Evolutionary conservation across 2,888 invertebrate species (phyloP).

Genomic region (Sceliomorpha sp.): DNA sequence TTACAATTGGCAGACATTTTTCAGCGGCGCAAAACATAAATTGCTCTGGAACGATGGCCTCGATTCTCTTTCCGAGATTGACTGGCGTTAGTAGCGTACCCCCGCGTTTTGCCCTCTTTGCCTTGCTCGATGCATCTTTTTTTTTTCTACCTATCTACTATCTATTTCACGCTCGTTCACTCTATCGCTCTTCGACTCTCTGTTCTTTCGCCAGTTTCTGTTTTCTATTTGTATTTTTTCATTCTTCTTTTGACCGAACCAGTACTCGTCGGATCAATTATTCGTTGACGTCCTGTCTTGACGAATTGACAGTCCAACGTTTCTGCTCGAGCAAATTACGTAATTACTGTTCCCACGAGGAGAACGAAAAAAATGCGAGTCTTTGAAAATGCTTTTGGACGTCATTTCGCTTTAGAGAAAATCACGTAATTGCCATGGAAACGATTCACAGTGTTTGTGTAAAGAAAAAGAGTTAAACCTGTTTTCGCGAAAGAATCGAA

Average conservation of each 20-base stretch:
- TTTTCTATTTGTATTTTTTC: conserved; percentile 21
- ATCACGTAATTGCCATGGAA: too few species aligned
- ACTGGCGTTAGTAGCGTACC: conserved; percentile 51
- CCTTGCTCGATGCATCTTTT: conserved; percentile 19
- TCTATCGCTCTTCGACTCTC: conserved; percentile 25
- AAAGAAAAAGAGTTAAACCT: too few species aligned
- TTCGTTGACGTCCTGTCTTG: conserved; percentile 16
- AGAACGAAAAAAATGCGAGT: not conserved
- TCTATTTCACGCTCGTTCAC: conserved; percentile 27
- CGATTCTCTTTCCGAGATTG: conserved; percentile 63
- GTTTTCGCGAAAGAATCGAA: too few species aligned
- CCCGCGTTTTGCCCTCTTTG: conserved; percentile 16
- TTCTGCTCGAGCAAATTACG: not conserved
- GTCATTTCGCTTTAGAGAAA: too few species aligned
- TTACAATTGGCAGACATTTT: conserved; percentile 56
- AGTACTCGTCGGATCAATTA: conserved; percentile 6
- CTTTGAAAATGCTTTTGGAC: too few species aligned
- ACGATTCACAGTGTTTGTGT: too few species aligned
- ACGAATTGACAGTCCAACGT: conserved; percentile 2
- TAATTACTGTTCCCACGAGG: too few species aligned
- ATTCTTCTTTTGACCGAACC: conserved; percentile 1
- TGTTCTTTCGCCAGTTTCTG: too few species aligned
- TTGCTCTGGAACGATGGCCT: conserved; percentile 63
- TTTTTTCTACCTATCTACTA: conserved; percentile 11
- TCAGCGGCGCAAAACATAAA: conserved; percentile 62